Evolutionary conservation across 2,113 vertebrate species (phyloP), one percentile per base, ranked within the genome.

Genomic region (Sula dactylatra): DNA sequence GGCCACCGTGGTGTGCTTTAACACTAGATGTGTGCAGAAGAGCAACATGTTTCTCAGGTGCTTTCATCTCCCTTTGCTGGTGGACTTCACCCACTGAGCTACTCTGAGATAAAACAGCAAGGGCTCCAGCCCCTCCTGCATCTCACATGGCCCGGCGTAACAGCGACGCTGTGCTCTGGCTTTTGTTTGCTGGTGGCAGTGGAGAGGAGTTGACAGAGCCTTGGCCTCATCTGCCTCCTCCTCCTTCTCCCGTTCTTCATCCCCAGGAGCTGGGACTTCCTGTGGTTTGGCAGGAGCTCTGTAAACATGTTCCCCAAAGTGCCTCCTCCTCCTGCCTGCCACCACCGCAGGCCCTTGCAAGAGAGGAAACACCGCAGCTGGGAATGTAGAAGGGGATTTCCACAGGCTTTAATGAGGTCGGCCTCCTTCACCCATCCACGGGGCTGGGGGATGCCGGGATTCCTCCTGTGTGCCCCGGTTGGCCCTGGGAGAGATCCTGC

Each of bases 251-350:
- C 3, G 5, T 81, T 92, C 90, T 71, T 93, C 95, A 79, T 92
- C 95, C 49, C 70, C 73, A 91, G 81, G 61, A 97, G 93, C 94
- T 93, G 86, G 77, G 91, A 88, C 95, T 94, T 97, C 95, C 96
- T 96, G 96, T 97, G 97, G 97, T 95, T 97, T 97, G 97, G 96
- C 96, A 96, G 89, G 50, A 95, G 67, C 77, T 91, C 73, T 85
- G 84, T 95, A 97, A 97, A 97, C 95, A 97, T 13, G 24, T 65
- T 94, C 70, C 70, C 83, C 66, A 94, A 93, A 89, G 73, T 94
- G 91, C 95, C 80, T 88, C 73, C n/a, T n/a, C 44, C 76, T 87
- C 40, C 65, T 0, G 10, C 76, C 72, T 54, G 88, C 80, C 90
- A 79, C 83, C 0, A 3, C 77, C 1, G 19, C 42, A 11, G 0